Conservation (phyloP, 2,888 invertebrate species). For the Pasiphila rectangulata region DNA sequence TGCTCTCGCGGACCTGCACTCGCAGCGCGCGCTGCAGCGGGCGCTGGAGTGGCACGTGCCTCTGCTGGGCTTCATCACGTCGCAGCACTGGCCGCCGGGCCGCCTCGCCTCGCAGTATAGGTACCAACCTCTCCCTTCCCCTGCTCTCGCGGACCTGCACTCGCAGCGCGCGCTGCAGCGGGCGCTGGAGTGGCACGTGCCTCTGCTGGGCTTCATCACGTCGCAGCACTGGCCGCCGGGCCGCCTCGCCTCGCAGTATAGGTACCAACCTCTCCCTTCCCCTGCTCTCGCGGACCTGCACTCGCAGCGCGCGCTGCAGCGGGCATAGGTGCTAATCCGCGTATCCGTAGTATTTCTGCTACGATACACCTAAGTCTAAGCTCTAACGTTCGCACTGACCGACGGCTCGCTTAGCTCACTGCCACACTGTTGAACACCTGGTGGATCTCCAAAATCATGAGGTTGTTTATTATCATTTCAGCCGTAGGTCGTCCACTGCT, state of each 20-base stretch:
- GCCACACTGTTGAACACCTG: no score
- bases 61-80: constrained; percentile 84
- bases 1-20: constrained; percentile 84
- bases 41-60: constrained; percentile 68
- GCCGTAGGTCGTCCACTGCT: no score
- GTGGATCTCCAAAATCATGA: no score
- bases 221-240: constrained; percentile 83
- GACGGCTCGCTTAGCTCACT: no score
- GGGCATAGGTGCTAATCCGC: no score
- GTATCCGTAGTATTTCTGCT: no score
- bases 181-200: constrained; percentile 62
- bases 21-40: constrained; percentile 80
- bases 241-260: constrained; percentile 76
- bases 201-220: constrained; percentile 84
- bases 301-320: constrained; percentile 81
- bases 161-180: constrained; percentile 81
- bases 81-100: constrained; percentile 82
- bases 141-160: constrained; percentile 84
- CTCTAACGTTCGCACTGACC: no score
- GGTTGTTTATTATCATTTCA: no score
- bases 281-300: no score
- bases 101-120: constrained; percentile 76
- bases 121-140: no score
- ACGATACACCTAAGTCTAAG: no score
- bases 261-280: no score